Conservation (phyloP, 2,113 vertebrate species). For the Alligator mississippiensis region DNA sequence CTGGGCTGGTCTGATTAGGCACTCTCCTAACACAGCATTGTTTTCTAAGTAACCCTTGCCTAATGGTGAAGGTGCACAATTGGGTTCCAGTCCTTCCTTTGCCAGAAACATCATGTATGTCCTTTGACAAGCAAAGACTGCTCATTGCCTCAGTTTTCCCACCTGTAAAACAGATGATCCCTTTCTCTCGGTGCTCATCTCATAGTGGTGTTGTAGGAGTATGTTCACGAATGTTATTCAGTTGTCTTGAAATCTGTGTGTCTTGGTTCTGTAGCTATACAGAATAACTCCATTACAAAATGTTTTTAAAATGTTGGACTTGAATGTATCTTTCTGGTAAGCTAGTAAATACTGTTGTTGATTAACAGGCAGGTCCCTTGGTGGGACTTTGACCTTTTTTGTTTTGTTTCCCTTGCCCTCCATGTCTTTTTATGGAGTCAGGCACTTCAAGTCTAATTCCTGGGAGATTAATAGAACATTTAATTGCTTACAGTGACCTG, state of each 20-base stretch:
- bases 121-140: accelerated
- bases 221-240: accelerated
- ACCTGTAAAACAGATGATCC: not conserved
- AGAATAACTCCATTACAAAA: not conserved
- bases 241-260: accelerated
- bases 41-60: too few relatives aligned
- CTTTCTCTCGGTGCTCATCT: not conserved
- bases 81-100: not conserved
- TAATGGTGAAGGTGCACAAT: not conserved
- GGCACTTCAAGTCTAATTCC: not conserved
- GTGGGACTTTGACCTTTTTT: not conserved
- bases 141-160: accelerated
- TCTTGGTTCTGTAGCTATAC: not conserved
- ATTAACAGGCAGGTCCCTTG: not conserved
- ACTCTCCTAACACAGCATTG: not conserved
- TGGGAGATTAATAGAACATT: not conserved
- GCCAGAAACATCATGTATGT: not conserved
- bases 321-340: accelerated
- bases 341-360: not conserved
- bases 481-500: not conserved
- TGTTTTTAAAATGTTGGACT: accelerated
- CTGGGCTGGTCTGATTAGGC: not conserved
- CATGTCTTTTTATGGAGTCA: not conserved
- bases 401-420: not conserved
- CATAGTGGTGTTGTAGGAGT: not conserved